Evolutionary conservation across 2,888 invertebrate genomes (phyloP).

Genomic region (Merodon equestris): DNA sequence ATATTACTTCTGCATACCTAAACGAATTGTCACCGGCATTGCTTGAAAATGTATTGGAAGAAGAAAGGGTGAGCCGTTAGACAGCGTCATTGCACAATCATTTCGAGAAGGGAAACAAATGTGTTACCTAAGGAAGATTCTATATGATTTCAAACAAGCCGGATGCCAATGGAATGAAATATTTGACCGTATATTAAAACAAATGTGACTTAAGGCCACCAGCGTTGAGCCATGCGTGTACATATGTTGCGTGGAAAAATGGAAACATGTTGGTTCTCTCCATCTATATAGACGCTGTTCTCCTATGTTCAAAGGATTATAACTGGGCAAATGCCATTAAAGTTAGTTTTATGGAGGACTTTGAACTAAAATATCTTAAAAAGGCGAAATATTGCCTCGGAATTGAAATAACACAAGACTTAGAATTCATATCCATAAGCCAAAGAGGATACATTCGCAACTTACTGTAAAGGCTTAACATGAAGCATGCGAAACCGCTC

Average conservation of each 20-base stretch:
- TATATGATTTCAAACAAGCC: constrained; percentile 25
- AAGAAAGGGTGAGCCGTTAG: constrained; percentile 15
- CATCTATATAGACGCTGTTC: constrained; percentile 11
- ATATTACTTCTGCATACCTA: constrained; percentile 69
- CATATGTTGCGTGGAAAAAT: constrained; percentile 27
- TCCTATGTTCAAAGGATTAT: constrained; percentile 14
- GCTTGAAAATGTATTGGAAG: constrained; percentile 33
- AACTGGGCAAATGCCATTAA: constrained; percentile 17
- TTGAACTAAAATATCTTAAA: constrained; percentile 20
- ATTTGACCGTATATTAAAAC: constrained; percentile 10
- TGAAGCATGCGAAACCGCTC: too few relatives aligned
- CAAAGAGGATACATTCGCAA: too few relatives aligned
- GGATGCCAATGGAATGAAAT: constrained; percentile 16
- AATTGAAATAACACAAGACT: too few relatives aligned
- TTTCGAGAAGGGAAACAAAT: constrained; percentile 31
- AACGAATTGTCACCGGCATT: constrained; percentile 65
- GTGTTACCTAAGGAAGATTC: constrained; percentile 19
- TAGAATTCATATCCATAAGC: too few relatives aligned
- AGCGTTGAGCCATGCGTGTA: constrained; percentile 17
- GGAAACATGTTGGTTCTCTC: constrained; percentile 1
- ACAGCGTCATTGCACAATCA: constrained; percentile 1
- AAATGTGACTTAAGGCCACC: constrained; percentile 22
- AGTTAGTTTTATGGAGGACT: constrained; percentile 17
- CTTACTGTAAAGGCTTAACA: too few relatives aligned
- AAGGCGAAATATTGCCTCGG: constrained; percentile 8